phyloP scores from a whole-genome alignment of 2,888 invertebrate species.

The Candidula unifasciata region DNA sequence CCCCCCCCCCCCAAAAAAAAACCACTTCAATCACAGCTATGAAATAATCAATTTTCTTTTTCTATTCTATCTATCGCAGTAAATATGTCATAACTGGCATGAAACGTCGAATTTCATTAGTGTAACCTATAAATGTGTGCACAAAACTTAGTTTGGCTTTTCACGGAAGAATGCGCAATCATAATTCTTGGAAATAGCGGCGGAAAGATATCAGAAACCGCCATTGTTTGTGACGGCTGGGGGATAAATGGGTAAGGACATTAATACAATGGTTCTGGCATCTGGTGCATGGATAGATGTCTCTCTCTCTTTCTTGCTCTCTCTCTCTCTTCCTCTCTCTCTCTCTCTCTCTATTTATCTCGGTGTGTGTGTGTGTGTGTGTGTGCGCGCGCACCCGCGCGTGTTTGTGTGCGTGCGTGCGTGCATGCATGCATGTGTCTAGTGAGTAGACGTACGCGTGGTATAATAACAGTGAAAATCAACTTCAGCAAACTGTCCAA shows the following conservation, averaged over 20 bases:
- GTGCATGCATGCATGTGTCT: no score
- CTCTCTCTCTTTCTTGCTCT: no score
- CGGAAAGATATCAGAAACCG: background rate
- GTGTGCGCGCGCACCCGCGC: background rate
- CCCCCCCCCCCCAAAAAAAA: background rate
- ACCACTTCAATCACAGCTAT: background rate
- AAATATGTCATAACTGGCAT: constrained; percentile 7
- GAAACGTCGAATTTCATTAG: constrained; percentile 22
- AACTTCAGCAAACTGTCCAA: no score
- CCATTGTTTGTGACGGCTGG: background rate
- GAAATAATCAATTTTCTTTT: background rate
- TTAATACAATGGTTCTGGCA: background rate
- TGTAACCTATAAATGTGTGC: background rate
- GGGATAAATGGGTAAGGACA: background rate
- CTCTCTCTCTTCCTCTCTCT: no score
- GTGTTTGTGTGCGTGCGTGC: background rate
- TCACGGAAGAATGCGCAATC: background rate
- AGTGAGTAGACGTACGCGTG: no score
- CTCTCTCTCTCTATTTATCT: no score
- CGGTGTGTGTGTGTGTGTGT: no score
- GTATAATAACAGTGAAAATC: no score
- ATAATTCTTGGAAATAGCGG: background rate
- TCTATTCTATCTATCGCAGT: background rate
- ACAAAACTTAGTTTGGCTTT: constrained; percentile 10
- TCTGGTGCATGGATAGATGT: no score